Evolutionary conservation across 2,797 vertebrate species (phyloP).

Genomic region (Lemur catta): DNA sequence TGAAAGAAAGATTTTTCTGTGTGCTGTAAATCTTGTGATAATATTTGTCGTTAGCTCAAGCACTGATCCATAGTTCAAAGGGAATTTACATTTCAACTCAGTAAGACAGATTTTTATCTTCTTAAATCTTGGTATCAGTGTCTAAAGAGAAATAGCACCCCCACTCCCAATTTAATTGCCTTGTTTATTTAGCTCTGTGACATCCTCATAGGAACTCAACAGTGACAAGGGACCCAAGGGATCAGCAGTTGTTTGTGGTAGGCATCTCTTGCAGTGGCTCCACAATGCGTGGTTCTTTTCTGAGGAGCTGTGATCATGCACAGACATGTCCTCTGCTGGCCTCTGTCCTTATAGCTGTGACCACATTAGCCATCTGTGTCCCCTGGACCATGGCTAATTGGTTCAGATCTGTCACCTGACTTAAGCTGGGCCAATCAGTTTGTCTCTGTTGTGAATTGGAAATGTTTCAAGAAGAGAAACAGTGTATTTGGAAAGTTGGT

Average conservation of each 20-base stretch:
- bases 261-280: not conserved
- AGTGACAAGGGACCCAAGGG: not conserved
- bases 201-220: not conserved
- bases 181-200: slow-evolving; percentile 2
- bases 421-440: not conserved
- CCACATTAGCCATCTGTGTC: not conserved
- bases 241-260: not conserved
- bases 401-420: not conserved
- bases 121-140: slow-evolving; percentile 40
- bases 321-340: not conserved
- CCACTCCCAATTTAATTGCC: not conserved
- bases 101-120: slow-evolving; percentile 49
- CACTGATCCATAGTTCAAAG: slow-evolving; percentile 38
- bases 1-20: slow-evolving; percentile 31
- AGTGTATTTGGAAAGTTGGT: not conserved
- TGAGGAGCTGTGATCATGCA: not conserved
- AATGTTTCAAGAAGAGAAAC: not conserved
- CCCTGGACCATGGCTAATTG: not conserved
- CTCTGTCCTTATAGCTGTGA: not conserved
- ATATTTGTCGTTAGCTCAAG: slow-evolving; percentile 63
- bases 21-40: slow-evolving; percentile 53
- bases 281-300: not conserved
- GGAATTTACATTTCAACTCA: slow-evolving; percentile 60
- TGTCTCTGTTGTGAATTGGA: not conserved
- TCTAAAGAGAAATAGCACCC: slow-evolving; percentile 29